phyloP scores from a whole-genome alignment of 1,140 invertebrate genomes.

The Melipona quadrifasciata region DNA sequence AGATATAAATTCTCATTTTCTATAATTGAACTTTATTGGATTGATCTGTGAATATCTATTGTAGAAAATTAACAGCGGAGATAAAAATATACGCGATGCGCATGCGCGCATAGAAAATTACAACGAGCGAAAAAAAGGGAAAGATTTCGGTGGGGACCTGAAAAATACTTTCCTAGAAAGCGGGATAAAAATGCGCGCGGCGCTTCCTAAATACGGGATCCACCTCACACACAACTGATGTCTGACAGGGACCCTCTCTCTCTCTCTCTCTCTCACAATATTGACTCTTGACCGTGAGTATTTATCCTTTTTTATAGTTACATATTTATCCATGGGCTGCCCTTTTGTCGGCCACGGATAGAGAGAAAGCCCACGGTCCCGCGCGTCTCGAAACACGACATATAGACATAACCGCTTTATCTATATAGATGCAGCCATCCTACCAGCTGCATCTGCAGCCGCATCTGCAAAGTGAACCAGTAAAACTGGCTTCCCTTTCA shows the following conservation, averaged over 20 bases:
- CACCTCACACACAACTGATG: conserved; percentile 41
- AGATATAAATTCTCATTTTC: too few relatives aligned
- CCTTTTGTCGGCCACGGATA: conserved; percentile 61
- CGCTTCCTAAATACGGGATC: conserved; percentile 60
- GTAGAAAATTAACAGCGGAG: too few relatives aligned
- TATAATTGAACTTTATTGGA: too few relatives aligned
- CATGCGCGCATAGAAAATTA: background rate
- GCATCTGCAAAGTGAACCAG: conserved; percentile 58
- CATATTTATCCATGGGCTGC: conserved; percentile 64
- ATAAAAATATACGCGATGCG: background rate
- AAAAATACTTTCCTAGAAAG: conserved; percentile 50
- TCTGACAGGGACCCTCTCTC: conserved; percentile 58
- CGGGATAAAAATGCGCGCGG: conserved; percentile 52
- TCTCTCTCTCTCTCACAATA: conserved; percentile 68
- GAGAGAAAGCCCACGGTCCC: conserved; percentile 60
- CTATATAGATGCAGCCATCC: conserved; percentile 51
- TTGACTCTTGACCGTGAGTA: conserved; percentile 73
- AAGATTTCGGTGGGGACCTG: background rate
- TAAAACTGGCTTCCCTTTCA: conserved; percentile 59
- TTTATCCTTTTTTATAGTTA: conserved; percentile 69
- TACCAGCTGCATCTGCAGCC: conserved; percentile 66
- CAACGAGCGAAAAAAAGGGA: background rate
- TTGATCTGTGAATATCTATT: too few relatives aligned
- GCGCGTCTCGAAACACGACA: conserved; percentile 56
- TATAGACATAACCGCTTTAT: conserved; percentile 67